A percentile compares a stretch with the other conserved stretches of the same genome.
These are phyloP conservation scores for Drosophila obscura DNA, from an alignment of 1,140 invertebrate species.

Conservation along the genomic window DNA sequence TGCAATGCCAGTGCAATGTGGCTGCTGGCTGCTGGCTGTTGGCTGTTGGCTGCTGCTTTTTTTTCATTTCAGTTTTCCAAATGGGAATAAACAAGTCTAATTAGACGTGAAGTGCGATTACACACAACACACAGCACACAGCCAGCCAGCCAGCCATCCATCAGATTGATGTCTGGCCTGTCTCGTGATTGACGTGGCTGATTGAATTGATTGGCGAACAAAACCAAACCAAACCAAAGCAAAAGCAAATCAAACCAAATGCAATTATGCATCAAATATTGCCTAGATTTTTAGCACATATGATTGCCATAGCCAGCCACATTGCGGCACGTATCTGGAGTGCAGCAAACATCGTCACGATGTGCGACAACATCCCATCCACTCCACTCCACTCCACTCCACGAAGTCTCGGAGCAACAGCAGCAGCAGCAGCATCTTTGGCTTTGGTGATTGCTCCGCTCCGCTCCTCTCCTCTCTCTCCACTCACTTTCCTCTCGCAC, in stretches of 20 bases:
- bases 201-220: slow-evolving; percentile 74
- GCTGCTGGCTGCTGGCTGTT: slow-evolving; percentile 27
- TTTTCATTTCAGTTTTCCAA: slow-evolving; percentile 60
- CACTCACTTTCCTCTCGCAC: neutral
- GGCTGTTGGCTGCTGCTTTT: slow-evolving; percentile 1
- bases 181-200: slow-evolving; percentile 56
- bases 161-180: slow-evolving; percentile 39
- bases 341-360: slow-evolving; percentile 2
- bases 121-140: slow-evolving; percentile 71
- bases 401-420: too few relatives aligned
- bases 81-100: slow-evolving; percentile 82
- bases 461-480: neutral
- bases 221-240: slow-evolving; percentile 12
- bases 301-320: slow-evolving; percentile 5
- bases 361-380: neutral
- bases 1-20: slow-evolving; percentile 31
- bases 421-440: neutral
- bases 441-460: slow-evolving; percentile 14
- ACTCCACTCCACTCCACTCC: neutral
- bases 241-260: slow-evolving; percentile 15
- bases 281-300: slow-evolving; percentile 66
- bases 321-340: slow-evolving; percentile 58
- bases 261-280: slow-evolving; percentile 80
- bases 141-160: slow-evolving; percentile 41
- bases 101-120: slow-evolving; percentile 82